Conservation (phyloP, 1,140 invertebrate species). For the Cherax quadricarinatus region DNA sequence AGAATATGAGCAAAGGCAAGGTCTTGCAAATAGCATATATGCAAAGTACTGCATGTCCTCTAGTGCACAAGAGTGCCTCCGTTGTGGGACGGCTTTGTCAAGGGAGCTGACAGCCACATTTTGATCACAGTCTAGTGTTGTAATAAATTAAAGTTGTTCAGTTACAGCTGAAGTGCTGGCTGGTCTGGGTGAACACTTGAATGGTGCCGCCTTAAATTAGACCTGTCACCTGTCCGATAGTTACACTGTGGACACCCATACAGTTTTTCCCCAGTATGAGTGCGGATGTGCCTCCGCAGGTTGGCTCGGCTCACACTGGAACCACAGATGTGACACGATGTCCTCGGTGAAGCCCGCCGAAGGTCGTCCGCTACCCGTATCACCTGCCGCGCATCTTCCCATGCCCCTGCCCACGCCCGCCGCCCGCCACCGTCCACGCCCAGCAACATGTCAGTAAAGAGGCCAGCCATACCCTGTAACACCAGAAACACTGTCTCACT, state of each 20-base stretch:
- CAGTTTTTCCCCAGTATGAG: conserved; percentile 69
- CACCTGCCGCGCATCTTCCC: conserved; percentile 44
- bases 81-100: not conserved
- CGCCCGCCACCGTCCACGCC: conserved; percentile 61
- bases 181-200: conserved; percentile 66
- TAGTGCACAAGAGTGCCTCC: conserved; percentile 1
- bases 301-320: conserved; percentile 67
- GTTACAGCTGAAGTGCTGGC: conserved; percentile 52
- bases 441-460: conserved; percentile 67
- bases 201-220: conserved; percentile 67
- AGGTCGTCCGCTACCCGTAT: conserved; percentile 49
- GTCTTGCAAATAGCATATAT: not conserved
- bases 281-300: conserved; percentile 69
- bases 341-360: conserved; percentile 49
- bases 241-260: conserved; percentile 66
- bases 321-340: conserved; percentile 65
- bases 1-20: not conserved
- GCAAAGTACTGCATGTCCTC: not conserved
- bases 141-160: not conserved
- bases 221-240: conserved; percentile 70
- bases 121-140: conserved; percentile 29
- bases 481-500: conserved; percentile 63
- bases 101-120: conserved; percentile 17
- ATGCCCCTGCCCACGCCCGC: conserved; percentile 59
- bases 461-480: conserved; percentile 65